Conservation (phyloP, 2,113 vertebrate species). For the Ellobius talpinus region DNA sequence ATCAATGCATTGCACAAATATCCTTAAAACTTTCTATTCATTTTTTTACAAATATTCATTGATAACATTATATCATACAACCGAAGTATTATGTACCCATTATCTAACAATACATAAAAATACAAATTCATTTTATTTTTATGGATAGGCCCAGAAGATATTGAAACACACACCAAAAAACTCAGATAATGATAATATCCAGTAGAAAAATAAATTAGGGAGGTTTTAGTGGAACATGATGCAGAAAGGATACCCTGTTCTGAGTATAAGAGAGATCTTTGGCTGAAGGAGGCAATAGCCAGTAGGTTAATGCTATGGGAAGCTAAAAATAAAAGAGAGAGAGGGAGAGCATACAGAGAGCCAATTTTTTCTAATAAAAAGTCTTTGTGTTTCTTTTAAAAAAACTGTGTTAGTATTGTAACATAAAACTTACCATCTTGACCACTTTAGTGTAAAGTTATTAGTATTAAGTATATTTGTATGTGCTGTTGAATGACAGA, state of each 20-base stretch:
- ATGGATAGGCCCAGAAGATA: not conserved
- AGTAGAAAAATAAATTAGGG: not conserved
- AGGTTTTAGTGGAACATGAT: not conserved
- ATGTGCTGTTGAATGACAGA: accelerated
- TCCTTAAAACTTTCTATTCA: not conserved
- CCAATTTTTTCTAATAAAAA: not conserved
- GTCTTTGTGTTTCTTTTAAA: not conserved
- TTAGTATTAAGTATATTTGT: not conserved
- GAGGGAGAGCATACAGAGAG: not conserved
- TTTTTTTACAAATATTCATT: not conserved
- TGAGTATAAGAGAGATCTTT: not conserved
- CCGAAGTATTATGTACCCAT: not conserved
- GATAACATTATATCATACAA: not conserved
- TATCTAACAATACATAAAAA: not conserved
- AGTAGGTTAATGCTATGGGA: not conserved
- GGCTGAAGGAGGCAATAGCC: not conserved
- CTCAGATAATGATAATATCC: not conserved
- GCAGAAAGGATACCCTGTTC: not conserved
- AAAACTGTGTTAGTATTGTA: not conserved
- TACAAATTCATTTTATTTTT: not conserved
- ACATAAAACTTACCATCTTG: not conserved
- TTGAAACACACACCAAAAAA: not conserved
- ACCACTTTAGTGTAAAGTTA: not conserved
- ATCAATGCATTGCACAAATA: not conserved
- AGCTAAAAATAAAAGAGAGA: not conserved